Conservation (phyloP, 2,888 invertebrate species). For the Andricus curvator region DNA sequence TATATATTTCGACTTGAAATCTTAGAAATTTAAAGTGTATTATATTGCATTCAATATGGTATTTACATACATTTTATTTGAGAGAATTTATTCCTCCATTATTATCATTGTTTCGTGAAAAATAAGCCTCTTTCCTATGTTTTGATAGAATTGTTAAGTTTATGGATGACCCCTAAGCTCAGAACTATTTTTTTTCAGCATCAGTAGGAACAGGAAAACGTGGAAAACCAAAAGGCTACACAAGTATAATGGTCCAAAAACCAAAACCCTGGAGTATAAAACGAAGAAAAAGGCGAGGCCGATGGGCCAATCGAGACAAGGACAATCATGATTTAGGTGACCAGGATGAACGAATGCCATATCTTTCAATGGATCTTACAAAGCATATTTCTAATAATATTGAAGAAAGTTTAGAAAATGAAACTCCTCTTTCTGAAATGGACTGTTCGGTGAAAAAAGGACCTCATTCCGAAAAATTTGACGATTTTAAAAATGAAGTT, state of each 20-base stretch:
- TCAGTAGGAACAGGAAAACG: conserved; percentile 70
- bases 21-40: too few species aligned
- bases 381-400: conserved; percentile 65
- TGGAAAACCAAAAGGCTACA: conserved; percentile 76
- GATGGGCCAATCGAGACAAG: conserved; percentile 72
- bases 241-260: conserved; percentile 75
- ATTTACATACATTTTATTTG: too few species aligned
- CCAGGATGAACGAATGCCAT: conserved; percentile 70
- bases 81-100: too few species aligned
- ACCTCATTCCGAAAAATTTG: conserved; percentile 66
- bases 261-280: conserved; percentile 74
- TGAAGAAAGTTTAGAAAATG: conserved; percentile 63
- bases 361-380: conserved; percentile 68
- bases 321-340: conserved; percentile 65
- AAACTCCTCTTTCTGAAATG: conserved; percentile 67
- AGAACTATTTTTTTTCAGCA: conserved; percentile 52
- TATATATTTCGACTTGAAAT: too few species aligned
- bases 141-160: too few species aligned
- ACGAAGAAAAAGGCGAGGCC: conserved; percentile 68
- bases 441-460: conserved; percentile 71
- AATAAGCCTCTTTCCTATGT: too few species aligned
- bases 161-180: too few species aligned
- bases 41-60: too few species aligned
- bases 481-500: conserved; percentile 68
- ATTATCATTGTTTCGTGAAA: too few species aligned